Percentiles rank a stretch among this genome's conserved stretches.
Conservation (phyloP, 1,140 invertebrate species). For the Pseudomyrmex dendroicus region DNA sequence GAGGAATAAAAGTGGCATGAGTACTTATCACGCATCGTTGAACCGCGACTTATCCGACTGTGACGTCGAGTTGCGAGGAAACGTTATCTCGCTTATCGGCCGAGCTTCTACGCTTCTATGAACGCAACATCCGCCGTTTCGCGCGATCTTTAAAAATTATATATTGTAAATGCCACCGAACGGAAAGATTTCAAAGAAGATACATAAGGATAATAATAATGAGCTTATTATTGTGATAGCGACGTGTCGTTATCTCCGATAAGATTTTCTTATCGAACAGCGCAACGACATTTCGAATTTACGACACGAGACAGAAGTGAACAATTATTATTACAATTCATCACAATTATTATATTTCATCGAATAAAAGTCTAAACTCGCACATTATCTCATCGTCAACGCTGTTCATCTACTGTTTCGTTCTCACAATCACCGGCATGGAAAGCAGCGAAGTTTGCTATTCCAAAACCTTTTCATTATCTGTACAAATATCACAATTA, state of each 20-base stretch:
- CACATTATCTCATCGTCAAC: too few relatives aligned
- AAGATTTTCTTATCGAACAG: background rate
- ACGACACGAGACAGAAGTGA: background rate
- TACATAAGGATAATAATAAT: constrained; percentile 25
- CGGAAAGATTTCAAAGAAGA: background rate
- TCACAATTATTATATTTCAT: background rate
- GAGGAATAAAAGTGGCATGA: constrained; percentile 12
- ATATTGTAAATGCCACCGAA: background rate
- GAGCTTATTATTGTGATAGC: constrained; percentile 14
- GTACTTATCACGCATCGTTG: constrained; percentile 49
- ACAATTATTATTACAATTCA: background rate
- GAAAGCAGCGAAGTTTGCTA: constrained; percentile 7
- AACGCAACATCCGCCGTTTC: constrained; percentile 20
- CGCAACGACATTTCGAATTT: background rate
- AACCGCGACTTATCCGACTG: constrained; percentile 52
- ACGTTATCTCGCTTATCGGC: constrained; percentile 63
- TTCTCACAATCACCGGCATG: background rate
- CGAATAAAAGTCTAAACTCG: too few relatives aligned
- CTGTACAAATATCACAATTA: background rate
- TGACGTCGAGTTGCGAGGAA: constrained; percentile 46
- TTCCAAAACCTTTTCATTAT: constrained; percentile 6
- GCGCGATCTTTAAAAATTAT: constrained; percentile 28
- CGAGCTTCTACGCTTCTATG: constrained; percentile 50
- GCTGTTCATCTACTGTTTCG: background rate
- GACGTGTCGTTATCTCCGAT: background rate